phyloP scores from a whole-genome alignment of 1,140 invertebrate species.

The Hormaphis cornu region DNA sequence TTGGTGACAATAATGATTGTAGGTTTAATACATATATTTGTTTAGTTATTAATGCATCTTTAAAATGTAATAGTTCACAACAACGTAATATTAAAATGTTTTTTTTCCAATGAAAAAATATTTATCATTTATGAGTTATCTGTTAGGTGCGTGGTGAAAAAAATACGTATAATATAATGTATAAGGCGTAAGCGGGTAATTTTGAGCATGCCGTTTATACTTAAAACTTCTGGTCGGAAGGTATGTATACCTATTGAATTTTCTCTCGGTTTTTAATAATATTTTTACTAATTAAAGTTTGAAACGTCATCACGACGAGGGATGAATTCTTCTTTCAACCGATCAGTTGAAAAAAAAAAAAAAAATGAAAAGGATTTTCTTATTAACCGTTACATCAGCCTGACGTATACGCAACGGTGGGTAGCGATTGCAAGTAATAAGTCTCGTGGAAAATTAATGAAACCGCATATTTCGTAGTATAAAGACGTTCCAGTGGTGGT shows the following conservation, averaged over 20 bases:
- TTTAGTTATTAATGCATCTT: no score
- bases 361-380: conserved; percentile 28
- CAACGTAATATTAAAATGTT: no score
- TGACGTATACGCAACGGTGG: conserved; percentile 17
- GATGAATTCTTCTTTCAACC: background rate
- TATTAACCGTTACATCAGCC: conserved; percentile 26
- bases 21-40: no score
- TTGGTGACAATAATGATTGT: no score
- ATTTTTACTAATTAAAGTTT: conserved; percentile 12
- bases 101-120: no score
- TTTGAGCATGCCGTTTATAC: conserved; percentile 3
- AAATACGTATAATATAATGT: no score
- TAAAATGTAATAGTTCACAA: no score
- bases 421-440: conserved; percentile 28
- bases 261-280: background rate
- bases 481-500: conserved; percentile 31
- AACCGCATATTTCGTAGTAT: conserved; percentile 25
- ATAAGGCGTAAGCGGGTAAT: no score
- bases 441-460: conserved; percentile 31
- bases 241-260: no score
- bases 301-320: conserved; percentile 11
- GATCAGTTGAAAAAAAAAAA: conserved; percentile 5
- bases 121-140: no score
- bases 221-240: background rate
- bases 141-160: no score